Evolutionary conservation across 1,140 invertebrate species (phyloP).

Genomic region (Papilio polytes): DNA sequence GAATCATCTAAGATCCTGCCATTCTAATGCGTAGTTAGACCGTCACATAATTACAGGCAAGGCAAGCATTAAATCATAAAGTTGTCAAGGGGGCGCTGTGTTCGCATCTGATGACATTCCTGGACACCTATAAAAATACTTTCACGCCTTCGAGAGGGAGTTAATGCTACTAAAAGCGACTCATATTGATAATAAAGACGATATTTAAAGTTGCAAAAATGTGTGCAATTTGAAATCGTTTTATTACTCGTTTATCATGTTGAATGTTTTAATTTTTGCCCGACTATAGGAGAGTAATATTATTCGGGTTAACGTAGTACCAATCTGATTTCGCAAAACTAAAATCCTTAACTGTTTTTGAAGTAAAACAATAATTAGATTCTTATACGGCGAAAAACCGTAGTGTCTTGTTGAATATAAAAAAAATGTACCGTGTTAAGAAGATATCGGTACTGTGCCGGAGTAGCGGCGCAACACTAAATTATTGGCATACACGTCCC

Average conservation of each 20-base stretch:
- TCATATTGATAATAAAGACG: conserved; percentile 37
- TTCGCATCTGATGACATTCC: conserved; percentile 57
- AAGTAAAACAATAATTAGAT: not conserved
- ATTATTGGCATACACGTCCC: too few species aligned
- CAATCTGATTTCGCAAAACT: not conserved
- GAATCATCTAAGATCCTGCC: too few species aligned
- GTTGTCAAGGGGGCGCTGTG: conserved; percentile 56
- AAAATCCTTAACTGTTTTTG: not conserved
- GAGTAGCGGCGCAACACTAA: too few species aligned
- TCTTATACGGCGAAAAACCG: not conserved
- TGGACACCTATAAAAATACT: conserved; percentile 67
- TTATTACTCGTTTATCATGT: not conserved
- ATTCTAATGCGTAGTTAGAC: too few species aligned
- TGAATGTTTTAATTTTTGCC: not conserved
- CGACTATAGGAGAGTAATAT: not conserved
- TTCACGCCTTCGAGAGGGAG: conserved; percentile 64
- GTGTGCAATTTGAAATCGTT: not conserved
- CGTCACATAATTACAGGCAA: too few species aligned
- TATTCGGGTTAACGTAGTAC: not conserved
- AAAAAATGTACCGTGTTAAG: not conserved
- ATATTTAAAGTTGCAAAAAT: conserved; percentile 35
- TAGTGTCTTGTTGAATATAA: not conserved
- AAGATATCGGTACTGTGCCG: too few species aligned
- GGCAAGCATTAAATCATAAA: conserved; percentile 56
- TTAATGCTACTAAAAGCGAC: conserved; percentile 57